Evolutionary conservation across 1,140 invertebrate genomes (phyloP), one percentile per base, ranked within the genome.

Genomic region (Lethrus apterus): DNA sequence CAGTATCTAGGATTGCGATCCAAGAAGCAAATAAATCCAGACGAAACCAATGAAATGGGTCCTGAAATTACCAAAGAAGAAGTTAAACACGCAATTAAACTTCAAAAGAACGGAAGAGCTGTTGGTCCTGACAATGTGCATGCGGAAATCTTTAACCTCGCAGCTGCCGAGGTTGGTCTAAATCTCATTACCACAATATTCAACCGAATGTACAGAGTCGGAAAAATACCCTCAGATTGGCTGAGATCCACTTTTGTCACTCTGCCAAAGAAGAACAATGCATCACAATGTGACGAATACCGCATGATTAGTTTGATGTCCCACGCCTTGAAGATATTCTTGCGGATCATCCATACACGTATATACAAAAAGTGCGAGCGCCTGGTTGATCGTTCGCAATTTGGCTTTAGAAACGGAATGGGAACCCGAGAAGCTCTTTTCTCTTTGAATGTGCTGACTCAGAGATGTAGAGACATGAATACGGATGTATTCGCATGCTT

Each of bases 371-470:
- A 52, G 26, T 19, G 50, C n/a, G 57, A 55, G 43, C 10, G 40
- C 11, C 20, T 48, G 34, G n/a, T 33, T 4, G 31, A 17, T 13
- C 14, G 2, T 15, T 4, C 14, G 10, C 44, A 58, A 47, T 58
- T 60, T 50, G 52, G 52, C 10, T 58, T 58, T 26, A 46, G 38
- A 29, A 46, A 42, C 14, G 50, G 46, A 14, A 21, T 59, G 31
- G 54, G 55, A 21, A 56, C 56, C 18, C 20, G 54, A 23, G 56
- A 60, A 24, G 52, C 48, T 9, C 20, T 57, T 10, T 55, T 59
- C 38, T 9, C 20, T 3, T 30, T 55, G 11, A 42, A 53, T 10
- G 44, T 54, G 3, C 40, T 55, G 3, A 38, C 48, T 4, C 55
- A 59, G 31, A 47, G 35, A 42, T 52, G 46, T 40, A 26, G 24